Evolutionary conservation across 2,113 vertebrate species (phyloP).

Genomic region (Mastomys coucha): DNA sequence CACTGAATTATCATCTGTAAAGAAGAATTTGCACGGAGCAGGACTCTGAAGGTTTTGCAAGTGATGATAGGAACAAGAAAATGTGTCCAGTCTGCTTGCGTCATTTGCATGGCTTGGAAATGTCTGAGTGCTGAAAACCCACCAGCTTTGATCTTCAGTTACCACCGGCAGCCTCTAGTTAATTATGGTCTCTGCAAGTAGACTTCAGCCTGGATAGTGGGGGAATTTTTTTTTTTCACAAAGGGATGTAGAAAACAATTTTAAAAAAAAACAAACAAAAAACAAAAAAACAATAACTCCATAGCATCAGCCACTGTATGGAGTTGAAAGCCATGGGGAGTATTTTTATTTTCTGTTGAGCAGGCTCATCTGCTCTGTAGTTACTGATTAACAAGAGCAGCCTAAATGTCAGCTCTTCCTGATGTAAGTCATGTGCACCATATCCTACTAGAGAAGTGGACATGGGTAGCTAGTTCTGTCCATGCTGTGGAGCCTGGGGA

Average conservation of each 20-base stretch:
- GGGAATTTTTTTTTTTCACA: neutral
- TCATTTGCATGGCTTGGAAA: constrained; percentile 80
- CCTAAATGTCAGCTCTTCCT: constrained; percentile 17
- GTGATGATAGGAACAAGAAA: constrained; percentile 75
- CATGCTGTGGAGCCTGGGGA: constrained; percentile 63
- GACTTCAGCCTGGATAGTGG: constrained; percentile 78
- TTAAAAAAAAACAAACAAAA: neutral
- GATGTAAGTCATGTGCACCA: neutral
- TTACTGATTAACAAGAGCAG: constrained; percentile 62
- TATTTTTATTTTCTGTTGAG: neutral
- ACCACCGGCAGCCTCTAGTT: constrained; percentile 76
- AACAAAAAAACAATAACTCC: constrained; percentile 42
- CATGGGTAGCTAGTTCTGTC: constrained; percentile 61
- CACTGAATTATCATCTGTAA: constrained; percentile 82
- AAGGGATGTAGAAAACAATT: constrained; percentile 58
- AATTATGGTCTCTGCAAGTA: constrained; percentile 77
- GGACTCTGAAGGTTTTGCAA: constrained; percentile 78
- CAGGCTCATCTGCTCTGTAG: constrained; percentile 72
- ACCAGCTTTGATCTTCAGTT: constrained; percentile 82
- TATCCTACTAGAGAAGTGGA: constrained; percentile 63
- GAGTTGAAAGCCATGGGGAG: constrained; percentile 76
- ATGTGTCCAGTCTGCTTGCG: constrained; percentile 56
- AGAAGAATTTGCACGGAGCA: constrained; percentile 85
- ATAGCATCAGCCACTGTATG: constrained; percentile 47
- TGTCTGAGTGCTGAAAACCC: constrained; percentile 75